These are phyloP conservation scores for Paedocypris sp. DNA, from an alignment of 2,113 vertebrate genomes.

Conservation along the genomic window DNA sequence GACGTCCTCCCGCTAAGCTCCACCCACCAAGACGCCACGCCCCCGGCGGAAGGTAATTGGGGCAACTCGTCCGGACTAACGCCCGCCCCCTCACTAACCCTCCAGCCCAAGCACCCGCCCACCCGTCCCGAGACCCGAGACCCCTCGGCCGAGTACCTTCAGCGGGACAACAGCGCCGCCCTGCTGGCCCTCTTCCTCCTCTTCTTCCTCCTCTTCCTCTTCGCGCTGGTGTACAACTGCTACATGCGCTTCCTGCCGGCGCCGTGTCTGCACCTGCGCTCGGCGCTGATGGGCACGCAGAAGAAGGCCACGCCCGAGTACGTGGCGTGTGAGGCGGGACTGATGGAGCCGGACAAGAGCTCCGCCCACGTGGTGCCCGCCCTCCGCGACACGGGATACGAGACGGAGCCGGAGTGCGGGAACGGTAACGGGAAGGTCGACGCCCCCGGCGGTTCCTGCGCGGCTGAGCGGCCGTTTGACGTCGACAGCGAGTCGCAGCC, in stretches of 20 bases:
- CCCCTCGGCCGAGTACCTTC: constrained; percentile 68
- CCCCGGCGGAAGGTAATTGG: constrained; percentile 59
- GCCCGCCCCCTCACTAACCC: constrained; percentile 54
- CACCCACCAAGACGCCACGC: constrained; percentile 20
- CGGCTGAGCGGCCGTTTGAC: constrained; percentile 75
- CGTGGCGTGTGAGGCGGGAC: constrained; percentile 73
- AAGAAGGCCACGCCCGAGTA: constrained; percentile 72
- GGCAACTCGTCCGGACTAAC: constrained; percentile 48
- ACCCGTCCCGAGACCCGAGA: constrained; percentile 57
- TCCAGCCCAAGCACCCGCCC: constrained; percentile 12
- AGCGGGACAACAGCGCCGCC: constrained; percentile 72
- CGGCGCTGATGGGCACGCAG: constrained; percentile 67
- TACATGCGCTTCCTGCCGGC: constrained; percentile 87
- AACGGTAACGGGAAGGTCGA: constrained; percentile 62
- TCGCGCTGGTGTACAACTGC: constrained; percentile 81
- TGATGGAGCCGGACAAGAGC: constrained; percentile 70
- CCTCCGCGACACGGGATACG: constrained; percentile 80
- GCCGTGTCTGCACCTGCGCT: constrained; percentile 77
- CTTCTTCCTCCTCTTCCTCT: constrained; percentile 79
- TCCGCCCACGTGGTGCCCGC: constrained; percentile 67
- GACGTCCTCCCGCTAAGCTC: constrained; percentile 10
- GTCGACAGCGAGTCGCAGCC: constrained; percentile 78
- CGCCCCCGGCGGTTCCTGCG: constrained; percentile 40
- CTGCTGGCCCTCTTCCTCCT: constrained; percentile 83
- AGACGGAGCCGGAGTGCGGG: constrained; percentile 79